Evolutionary conservation across 2,797 vertebrate species (phyloP).

Genomic region (Coregonus sp.): DNA sequence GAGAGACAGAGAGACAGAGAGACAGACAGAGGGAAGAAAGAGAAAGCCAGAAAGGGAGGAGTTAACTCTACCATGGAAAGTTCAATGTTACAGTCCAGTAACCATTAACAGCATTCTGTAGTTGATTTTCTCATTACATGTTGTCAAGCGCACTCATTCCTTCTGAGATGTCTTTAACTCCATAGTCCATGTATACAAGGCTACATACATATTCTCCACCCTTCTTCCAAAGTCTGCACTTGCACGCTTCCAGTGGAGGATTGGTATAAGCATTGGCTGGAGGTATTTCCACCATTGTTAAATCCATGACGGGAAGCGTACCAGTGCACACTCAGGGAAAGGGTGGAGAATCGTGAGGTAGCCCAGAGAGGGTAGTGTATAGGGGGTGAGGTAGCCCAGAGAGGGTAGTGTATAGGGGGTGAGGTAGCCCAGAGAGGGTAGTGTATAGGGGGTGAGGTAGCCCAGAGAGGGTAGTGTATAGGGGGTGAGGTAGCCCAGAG

Average conservation of each 20-base stretch:
- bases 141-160: slow-evolving; percentile 27
- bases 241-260: no score
- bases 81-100: slow-evolving; percentile 11
- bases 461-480: no score
- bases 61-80: slow-evolving; percentile 16
- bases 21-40: no score
- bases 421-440: no score
- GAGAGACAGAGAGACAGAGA: no score
- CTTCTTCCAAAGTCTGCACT: not conserved
- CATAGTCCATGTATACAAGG: not conserved
- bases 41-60: slow-evolving; percentile 9
- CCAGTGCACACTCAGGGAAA: no score
- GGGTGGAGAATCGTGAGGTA: no score
- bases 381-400: no score
- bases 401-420: no score
- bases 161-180: not conserved
- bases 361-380: not conserved
- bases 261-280: not conserved
- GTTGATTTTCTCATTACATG: not conserved
- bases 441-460: no score
- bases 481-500: no score
- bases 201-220: not conserved
- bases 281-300: not conserved
- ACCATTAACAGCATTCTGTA: slow-evolving; percentile 18
- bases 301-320: no score